Conservation (phyloP, 2,113 vertebrate genomes). For the Cygnus buccinator region DNA sequence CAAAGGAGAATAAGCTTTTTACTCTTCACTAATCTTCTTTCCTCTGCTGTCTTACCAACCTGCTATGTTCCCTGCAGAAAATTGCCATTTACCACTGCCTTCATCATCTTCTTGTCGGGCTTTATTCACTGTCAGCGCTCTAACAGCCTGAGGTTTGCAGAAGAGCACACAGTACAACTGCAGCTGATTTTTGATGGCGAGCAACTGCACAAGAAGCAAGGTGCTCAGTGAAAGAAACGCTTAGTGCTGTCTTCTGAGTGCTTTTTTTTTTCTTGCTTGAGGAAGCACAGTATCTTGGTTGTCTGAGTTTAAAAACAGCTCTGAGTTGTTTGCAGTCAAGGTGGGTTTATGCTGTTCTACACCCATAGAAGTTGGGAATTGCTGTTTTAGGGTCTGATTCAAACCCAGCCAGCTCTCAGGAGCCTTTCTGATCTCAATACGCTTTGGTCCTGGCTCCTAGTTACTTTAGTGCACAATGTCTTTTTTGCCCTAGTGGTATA, state of each 20-base stretch:
- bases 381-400: background rate
- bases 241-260: background rate
- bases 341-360: background rate
- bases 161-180: background rate
- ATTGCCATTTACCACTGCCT: background rate
- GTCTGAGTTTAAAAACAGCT: background rate
- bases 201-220: background rate
- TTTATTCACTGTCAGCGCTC: background rate
- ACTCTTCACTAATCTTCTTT: background rate
- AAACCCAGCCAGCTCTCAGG: background rate
- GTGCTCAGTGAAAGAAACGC: background rate
- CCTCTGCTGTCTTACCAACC: background rate
- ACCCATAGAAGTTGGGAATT: background rate
- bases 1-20: background rate
- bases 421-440: background rate
- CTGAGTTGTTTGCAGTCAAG: background rate
- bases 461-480: fast-evolving
- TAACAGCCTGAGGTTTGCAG: background rate
- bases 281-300: background rate
- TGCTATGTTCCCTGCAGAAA: background rate
- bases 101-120: background rate
- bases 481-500: background rate
- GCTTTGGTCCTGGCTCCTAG: background rate
- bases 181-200: background rate
- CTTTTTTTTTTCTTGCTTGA: background rate